phyloP scores from a whole-genome alignment of 2,113 vertebrate genomes.

The Amia ocellicauda region DNA sequence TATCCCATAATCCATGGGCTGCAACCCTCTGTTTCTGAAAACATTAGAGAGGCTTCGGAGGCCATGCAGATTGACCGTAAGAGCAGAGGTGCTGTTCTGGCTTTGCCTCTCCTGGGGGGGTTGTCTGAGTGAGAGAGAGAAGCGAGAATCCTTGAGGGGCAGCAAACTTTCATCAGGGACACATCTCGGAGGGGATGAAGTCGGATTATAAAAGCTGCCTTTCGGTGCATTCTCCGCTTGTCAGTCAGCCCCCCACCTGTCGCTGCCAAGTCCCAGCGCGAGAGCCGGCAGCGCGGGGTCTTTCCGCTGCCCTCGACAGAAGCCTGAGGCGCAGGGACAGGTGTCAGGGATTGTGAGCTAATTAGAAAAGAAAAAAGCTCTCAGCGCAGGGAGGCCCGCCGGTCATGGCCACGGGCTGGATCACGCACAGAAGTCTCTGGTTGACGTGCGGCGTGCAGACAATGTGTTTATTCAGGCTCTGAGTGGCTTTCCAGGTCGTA shows the following conservation, averaged over 20 bases:
- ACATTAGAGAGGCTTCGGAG: no score
- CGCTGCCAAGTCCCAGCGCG: not conserved
- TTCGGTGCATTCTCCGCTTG: not conserved
- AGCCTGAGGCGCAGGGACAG: not conserved
- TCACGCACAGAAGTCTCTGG: not conserved
- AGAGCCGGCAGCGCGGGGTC: not conserved
- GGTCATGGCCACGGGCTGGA: not conserved
- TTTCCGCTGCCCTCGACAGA: not conserved
- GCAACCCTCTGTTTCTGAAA: no score
- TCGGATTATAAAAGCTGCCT: not conserved
- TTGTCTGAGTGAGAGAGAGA: no score
- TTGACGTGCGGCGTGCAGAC: not conserved
- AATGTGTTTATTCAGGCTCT: slow-evolving; percentile 1
- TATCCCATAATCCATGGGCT: no score
- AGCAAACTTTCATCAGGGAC: not conserved
- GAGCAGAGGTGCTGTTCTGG: no score
- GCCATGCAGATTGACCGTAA: no score
- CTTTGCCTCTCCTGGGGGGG: no score
- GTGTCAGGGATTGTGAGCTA: not conserved
- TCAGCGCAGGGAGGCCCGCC: not conserved
- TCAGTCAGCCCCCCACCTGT: not conserved
- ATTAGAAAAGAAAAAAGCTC: not conserved
- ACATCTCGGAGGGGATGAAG: not conserved
- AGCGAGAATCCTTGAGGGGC: not conserved
- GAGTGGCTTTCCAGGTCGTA: not conserved